Evolutionary conservation across 2,113 vertebrate genomes (phyloP).

Genomic region (Kobus ellipsiprymnus): DNA sequence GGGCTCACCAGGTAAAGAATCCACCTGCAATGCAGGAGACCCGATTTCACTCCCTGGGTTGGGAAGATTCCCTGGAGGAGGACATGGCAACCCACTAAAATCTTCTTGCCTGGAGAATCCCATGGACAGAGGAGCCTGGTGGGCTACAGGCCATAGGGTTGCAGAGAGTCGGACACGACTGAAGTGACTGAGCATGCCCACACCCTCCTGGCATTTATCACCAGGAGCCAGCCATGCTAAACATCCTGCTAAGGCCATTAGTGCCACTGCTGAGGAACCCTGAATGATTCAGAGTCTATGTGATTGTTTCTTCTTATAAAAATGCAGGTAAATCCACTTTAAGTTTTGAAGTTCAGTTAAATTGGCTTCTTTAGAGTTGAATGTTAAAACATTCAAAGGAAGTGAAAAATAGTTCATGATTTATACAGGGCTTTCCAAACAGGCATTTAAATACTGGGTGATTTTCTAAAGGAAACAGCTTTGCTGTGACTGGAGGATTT

Average conservation of each 20-base stretch:
- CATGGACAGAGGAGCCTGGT: neutral
- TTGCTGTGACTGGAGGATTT: neutral
- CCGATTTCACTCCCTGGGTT: neutral
- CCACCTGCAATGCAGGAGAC: neutral
- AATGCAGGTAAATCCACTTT: neutral
- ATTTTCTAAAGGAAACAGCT: slow-evolving; percentile 29
- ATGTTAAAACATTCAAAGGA: neutral
- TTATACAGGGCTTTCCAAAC: neutral
- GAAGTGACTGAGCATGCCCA: neutral
- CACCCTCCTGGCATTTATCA: neutral
- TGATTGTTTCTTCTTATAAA: neutral
- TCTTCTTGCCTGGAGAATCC: neutral
- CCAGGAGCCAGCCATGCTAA: neutral
- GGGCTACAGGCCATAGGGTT: neutral
- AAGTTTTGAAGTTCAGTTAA: neutral
- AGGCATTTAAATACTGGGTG: neutral
- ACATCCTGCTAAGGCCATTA: neutral
- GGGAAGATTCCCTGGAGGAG: neutral
- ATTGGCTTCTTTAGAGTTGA: neutral
- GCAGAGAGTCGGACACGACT: neutral
- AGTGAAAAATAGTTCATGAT: neutral
- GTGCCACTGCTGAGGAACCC: neutral
- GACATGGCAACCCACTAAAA: neutral
- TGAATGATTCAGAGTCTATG: neutral
- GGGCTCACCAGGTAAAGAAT: neutral